Conservation (phyloP, 2,888 invertebrate species). For the Machimus atricapillus region DNA sequence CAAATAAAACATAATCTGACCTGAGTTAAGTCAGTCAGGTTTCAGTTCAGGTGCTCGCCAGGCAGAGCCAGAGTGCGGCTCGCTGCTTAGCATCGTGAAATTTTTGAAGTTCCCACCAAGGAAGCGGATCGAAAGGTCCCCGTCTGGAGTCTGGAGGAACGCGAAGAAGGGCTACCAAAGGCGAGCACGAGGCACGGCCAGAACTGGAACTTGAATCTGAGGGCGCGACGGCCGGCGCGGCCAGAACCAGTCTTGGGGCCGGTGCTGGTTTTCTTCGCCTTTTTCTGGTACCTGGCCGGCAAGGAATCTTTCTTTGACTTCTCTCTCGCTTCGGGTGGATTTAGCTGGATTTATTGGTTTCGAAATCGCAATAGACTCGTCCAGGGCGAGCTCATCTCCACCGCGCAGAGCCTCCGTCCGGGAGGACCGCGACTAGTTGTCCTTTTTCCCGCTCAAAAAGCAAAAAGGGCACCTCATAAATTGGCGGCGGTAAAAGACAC, state of each 20-base stretch:
- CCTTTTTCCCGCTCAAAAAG: not conserved
- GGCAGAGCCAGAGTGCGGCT: not conserved
- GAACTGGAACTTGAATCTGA: constrained; percentile 13
- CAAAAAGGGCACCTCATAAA: not conserved
- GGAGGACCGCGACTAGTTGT: not conserved
- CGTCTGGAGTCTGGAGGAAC: constrained; percentile 26
- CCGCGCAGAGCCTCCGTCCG: not conserved
- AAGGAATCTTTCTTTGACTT: constrained; percentile 1
- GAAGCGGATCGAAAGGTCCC: not conserved
- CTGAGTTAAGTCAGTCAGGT: constrained; percentile 33
- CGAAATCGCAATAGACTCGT: constrained; percentile 3
- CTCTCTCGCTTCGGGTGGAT: not conserved
- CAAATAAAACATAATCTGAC: constrained; percentile 5
- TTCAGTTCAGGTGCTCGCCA: constrained; percentile 30
- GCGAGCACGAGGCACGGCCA: not conserved
- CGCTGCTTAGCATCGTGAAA: constrained; percentile 3
- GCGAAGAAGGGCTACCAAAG: constrained; percentile 24
- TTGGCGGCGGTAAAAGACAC: not conserved
- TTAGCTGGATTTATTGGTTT: constrained; percentile 14
- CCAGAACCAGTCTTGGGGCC: constrained; percentile 30
- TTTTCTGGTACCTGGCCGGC: not conserved
- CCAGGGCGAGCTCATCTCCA: not conserved
- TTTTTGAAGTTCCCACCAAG: constrained; percentile 29
- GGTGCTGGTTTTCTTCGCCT: not conserved
- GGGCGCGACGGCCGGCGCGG: not conserved